These are phyloP conservation scores for Lepus townsendii DNA, from an alignment of 2,797 vertebrate genomes.

Conservation along the genomic window DNA sequence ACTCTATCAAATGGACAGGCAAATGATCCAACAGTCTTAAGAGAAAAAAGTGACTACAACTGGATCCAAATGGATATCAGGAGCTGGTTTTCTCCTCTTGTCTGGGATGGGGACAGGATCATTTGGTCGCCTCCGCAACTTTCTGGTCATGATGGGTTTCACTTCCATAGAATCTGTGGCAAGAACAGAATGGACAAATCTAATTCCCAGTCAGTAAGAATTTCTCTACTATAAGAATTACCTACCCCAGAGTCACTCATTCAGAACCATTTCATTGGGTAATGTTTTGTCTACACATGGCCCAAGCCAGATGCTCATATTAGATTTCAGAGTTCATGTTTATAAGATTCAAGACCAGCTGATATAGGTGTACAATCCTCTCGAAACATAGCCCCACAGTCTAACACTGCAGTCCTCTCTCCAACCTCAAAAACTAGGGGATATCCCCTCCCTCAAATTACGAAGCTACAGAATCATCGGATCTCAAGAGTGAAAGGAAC, in stretches of 20 bases:
- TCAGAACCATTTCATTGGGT: not conserved
- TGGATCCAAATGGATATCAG: constrained; percentile 93
- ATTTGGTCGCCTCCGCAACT: constrained; percentile 96
- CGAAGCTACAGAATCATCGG: not conserved
- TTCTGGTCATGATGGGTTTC: constrained; percentile 99
- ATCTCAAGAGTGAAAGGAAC: not conserved
- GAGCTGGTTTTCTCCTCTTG: constrained; percentile 98
- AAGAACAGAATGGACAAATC: constrained; percentile 71
- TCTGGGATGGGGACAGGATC: constrained; percentile 99
- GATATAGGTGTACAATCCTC: no score
- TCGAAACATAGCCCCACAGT: not conserved
- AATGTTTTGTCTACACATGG: not conserved
- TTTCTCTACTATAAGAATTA: not conserved
- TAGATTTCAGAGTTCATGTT: not conserved
- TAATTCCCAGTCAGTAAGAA: not conserved
- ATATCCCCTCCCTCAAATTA: not conserved
- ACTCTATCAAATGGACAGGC: not conserved
- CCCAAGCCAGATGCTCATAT: not conserved
- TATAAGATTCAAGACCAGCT: not conserved
- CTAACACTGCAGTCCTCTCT: not conserved
- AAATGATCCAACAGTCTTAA: not conserved
- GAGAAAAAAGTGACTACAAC: not conserved
- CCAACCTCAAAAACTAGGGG: not conserved
- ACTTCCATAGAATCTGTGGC: constrained; percentile 98
- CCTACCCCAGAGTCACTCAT: not conserved